These are phyloP conservation scores for Drosophila elegans DNA, from an alignment of 1,140 invertebrate genomes.

Conservation along the genomic window DNA sequence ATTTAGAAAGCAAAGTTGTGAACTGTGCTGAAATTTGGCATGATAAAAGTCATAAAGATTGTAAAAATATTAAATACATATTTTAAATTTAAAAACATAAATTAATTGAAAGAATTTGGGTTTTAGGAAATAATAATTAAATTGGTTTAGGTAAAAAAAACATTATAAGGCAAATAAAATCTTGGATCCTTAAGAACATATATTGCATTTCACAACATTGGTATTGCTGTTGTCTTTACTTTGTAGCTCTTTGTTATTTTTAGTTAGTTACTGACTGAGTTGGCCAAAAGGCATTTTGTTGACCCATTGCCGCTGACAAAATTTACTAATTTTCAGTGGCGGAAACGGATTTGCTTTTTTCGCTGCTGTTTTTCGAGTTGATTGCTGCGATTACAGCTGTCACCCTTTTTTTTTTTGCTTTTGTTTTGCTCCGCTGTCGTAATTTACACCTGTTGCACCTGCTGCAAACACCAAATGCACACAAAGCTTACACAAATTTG, in stretches of 20 bases:
- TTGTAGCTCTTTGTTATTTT: constrained; percentile 12
- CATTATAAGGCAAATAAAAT: no score
- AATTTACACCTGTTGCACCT: constrained; percentile 78
- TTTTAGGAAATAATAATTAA: no score
- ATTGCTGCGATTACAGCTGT: constrained; percentile 68
- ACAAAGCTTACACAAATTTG: constrained; percentile 59
- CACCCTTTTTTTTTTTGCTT: constrained; percentile 9
- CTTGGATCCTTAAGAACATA: no score
- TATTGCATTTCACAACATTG: constrained; percentile 14
- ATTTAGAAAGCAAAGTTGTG: not conserved
- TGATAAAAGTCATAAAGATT: no score
- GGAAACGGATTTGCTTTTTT: constrained; percentile 57
- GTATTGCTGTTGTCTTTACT: not conserved
- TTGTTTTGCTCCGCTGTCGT: constrained; percentile 30
- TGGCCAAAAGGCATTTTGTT: constrained; percentile 40
- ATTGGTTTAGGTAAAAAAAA: no score
- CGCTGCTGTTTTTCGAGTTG: constrained; percentile 42
- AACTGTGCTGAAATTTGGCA: not conserved
- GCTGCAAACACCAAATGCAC: constrained; percentile 46
- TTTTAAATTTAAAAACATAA: no score
- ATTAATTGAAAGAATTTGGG: no score
- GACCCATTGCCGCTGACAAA: constrained; percentile 44
- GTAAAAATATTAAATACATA: no score
- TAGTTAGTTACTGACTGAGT: constrained; percentile 1
- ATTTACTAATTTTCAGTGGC: constrained; percentile 63